Evolutionary conservation across 2,113 vertebrate species (phyloP), one percentile per base, ranked within the genome.

Genomic region (Oceanites oceanicus): DNA sequence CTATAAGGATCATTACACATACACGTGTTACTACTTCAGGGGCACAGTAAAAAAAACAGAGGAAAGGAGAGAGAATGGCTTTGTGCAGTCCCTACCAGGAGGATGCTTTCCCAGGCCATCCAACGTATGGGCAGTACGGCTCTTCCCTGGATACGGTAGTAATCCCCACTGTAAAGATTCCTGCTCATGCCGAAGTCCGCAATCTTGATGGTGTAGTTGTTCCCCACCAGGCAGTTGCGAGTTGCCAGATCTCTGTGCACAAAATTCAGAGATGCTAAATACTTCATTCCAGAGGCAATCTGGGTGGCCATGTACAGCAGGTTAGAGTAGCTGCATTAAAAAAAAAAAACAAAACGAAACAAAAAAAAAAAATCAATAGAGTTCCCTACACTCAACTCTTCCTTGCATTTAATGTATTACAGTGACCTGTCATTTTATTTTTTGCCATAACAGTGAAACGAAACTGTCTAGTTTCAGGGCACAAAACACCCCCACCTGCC

Each of bases 91-190:
- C 96, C 55, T 96, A 99, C 99, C 98, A 99, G 97, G 11, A 99
- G 98, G 90, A 99, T 99, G 97, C 99, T 99, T 59, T 99, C 99
- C 99, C 99, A 99, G 26, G 99, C 99, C 99, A 99, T 99, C 99
- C 99, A 99, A n/a, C 99, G 99, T 49, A 99, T 99, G 19, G 99
- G 99, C 61, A 99, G 99, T 23, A 99, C 99, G 0, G 99, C 99
- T 11, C 99, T 98, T 5, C 99, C 99, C 97, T 99, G 99, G 98
- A 99, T 99, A 27, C 99, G 97, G 97, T 99, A 99, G 96, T 99
- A 99, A 97, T 99, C 99, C 15, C 99, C 99, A 11, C 99, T 99
- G 96, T 99, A 99, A 10, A 99, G 98, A 95, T 99, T 99, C 34
- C 99, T 98, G 97, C 99, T 99, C 99, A 99, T 99, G 72, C 99